Conservation (phyloP, 2,113 vertebrate species). For the Hypomesus transpacificus region DNA sequence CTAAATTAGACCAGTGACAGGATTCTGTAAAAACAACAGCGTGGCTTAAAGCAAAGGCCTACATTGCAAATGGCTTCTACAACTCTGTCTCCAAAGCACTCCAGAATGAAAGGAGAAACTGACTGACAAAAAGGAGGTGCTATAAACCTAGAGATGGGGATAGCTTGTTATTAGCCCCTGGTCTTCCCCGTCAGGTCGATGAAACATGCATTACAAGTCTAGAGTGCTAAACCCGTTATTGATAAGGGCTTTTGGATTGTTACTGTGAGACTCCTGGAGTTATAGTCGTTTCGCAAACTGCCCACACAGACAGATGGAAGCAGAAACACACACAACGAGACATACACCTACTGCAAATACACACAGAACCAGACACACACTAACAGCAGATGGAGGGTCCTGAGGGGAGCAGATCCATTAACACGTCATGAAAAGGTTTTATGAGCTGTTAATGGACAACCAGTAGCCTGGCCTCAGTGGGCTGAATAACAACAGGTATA, state of each 20-base stretch:
- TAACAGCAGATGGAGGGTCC: conserved; percentile 22
- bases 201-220: too few species aligned
- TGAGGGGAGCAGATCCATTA: conserved; percentile 29
- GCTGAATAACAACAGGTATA: background rate
- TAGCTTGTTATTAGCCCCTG: too few species aligned
- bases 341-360: conserved; percentile 12
- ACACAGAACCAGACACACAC: conserved; percentile 2
- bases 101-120: background rate
- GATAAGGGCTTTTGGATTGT: too few species aligned
- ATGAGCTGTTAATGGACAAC: conserved; percentile 51
- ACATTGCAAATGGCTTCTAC: too few species aligned
- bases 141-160: conserved; percentile 9
- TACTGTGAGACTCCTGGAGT: too few species aligned
- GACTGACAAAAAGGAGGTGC: conserved; percentile 31
- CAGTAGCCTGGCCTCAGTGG: conserved; percentile 13
- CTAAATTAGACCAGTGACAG: too few species aligned
- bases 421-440: conserved; percentile 43
- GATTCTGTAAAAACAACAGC: too few species aligned
- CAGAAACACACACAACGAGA: conserved; percentile 1
- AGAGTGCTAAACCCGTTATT: too few species aligned
- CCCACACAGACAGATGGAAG: background rate
- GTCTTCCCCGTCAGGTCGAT: too few species aligned
- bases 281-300: too few species aligned
- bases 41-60: too few species aligned
- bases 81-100: too few species aligned